Evolutionary conservation across 2,888 invertebrate species (phyloP).

Genomic region (Cremastobaeus sp.): DNA sequence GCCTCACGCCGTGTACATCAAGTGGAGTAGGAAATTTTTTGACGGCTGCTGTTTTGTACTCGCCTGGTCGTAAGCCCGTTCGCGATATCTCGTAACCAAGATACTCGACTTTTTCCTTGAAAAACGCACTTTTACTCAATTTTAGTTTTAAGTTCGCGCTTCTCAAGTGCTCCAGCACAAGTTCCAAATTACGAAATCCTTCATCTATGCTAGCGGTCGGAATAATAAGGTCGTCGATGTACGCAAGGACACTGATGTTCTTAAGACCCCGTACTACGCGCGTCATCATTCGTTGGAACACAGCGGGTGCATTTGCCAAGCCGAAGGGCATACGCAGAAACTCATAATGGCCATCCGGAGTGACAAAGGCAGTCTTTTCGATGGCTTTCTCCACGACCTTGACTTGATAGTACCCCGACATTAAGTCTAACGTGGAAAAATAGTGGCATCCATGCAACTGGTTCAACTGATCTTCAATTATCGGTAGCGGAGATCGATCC

Average conservation of each 20-base stretch:
- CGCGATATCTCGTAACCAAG: slow-evolving; percentile 49
- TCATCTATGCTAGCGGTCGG: slow-evolving; percentile 6
- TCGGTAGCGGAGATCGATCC: slow-evolving; percentile 63
- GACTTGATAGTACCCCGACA: slow-evolving; percentile 68
- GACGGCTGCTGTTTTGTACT: slow-evolving; percentile 51
- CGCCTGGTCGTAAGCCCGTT: slow-evolving; percentile 22
- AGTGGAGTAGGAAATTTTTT: slow-evolving; percentile 30
- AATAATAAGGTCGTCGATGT: slow-evolving; percentile 25
- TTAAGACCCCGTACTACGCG: slow-evolving; percentile 9
- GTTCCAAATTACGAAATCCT: slow-evolving; percentile 13
- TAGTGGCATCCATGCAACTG: slow-evolving; percentile 62
- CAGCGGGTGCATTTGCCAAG: slow-evolving; percentile 23
- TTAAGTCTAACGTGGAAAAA: slow-evolving; percentile 68
- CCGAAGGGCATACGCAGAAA: slow-evolving; percentile 31
- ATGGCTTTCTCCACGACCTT: slow-evolving; percentile 62
- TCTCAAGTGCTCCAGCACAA: slow-evolving; percentile 25
- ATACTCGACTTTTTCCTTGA: slow-evolving; percentile 13
- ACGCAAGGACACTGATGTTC: slow-evolving; percentile 6
- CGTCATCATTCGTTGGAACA: slow-evolving; percentile 9
- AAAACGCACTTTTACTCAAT: slow-evolving; percentile 52
- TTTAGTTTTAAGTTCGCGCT: slow-evolving; percentile 39
- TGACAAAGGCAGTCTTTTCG: slow-evolving; percentile 68
- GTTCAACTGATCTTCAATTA: slow-evolving; percentile 67
- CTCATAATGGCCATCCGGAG: slow-evolving; percentile 56
- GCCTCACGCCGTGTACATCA: slow-evolving; percentile 14